Base-by-base conservation (phyloP, 2,113 vertebrate species). In the Rynchops niger region DNA sequence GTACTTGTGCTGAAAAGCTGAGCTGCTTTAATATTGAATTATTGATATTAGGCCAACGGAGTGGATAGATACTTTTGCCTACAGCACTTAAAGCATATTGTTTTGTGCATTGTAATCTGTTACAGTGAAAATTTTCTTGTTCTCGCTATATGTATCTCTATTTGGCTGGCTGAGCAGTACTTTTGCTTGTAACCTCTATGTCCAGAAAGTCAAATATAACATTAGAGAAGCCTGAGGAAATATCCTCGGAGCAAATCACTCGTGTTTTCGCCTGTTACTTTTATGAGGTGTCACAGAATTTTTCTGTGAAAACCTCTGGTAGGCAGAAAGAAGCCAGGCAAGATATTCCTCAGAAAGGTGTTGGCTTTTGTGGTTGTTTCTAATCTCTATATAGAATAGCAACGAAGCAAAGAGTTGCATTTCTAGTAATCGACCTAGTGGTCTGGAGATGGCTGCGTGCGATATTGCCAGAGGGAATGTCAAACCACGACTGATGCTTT, bases 21-120 rank as follows among this genome's bases (percentile, higher is more conserved):
- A 86, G 80, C 85, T 93, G 42, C 59, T 86, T 89, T 89, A n/a
- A 56, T 52, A 26, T 20, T 61, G 77, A 95, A 83, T 92, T 95
- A 66, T 52, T 96, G 91, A 83, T 91, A 65, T 66, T 30, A 82
- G 81, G 62, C 86, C 80, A 91, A 74, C 58, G 7, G 15, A 85
- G 80, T 42, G 82, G 71, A 78, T 91, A 72, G 82, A 92, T 76
- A 15, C 36, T 49, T 71, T 89, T 70, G 55, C 96, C 70, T 88
- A 12, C 70, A 95, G 92, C 85, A 7, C 67, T 62, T 13, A 62
- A 23, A 93, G 56, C 6, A 7, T 78, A 29, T 91, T 91, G 73
- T 42, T 94, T 34, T 88, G 55, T 65, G 67, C 49, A 8, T 36
- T 55, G 30, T 87, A 71, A 82, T 95, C 87, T 88, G 9, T 82